Base-by-base conservation (phyloP, 2,888 invertebrate species). In the Chalcis sispes region DNA sequence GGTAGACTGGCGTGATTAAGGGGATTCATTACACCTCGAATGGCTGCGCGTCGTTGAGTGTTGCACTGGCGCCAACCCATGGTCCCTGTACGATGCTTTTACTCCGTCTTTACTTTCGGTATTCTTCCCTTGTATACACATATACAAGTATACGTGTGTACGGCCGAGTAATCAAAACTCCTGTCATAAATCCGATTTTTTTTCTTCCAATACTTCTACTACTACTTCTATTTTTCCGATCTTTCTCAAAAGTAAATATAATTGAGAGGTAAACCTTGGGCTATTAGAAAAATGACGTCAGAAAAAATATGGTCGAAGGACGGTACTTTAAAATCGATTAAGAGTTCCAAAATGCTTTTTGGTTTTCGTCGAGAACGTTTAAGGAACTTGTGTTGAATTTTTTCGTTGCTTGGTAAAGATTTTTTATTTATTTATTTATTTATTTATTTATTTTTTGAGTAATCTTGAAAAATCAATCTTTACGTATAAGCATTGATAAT, bases 241-340 rank as follows among this genome's bases (percentile, higher is more conserved):
- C n/a, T 13, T 4, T 42, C 4, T 36, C 5, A 32, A 15, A 25
- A 23, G 58, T n/a, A 40, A 40, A 61, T 8, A 61, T 25, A 46
- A 61, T 61, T 13, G 42, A 25, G 42, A 27, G 61, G 61, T 42
- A 61, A 42, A 61, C 61, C 61, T 61, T 61, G 25, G 25, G 23
- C 27, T 27, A 15, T 42, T 1, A 42, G 42, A 25, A 42, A 61
- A 27, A 42, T 42, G 42, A 13, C 42, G 15, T 42, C 15, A 42
- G 42, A 13, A 15, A 42, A 42, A 36, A 36, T 32, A 8, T 8
- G 32, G n/a, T n/a, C n/a, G n/a, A n/a, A n/a, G n/a, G n/a, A n/a
- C n/a, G n/a, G n/a, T n/a, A n/a, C n/a, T n/a, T n/a, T n/a, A n/a
- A n/a, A n/a, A n/a, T n/a, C n/a, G n/a, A n/a, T n/a, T n/a, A n/a